Evolutionary conservation across 2,113 vertebrate species (phyloP).

Genomic region (Eulemur rufifrons): DNA sequence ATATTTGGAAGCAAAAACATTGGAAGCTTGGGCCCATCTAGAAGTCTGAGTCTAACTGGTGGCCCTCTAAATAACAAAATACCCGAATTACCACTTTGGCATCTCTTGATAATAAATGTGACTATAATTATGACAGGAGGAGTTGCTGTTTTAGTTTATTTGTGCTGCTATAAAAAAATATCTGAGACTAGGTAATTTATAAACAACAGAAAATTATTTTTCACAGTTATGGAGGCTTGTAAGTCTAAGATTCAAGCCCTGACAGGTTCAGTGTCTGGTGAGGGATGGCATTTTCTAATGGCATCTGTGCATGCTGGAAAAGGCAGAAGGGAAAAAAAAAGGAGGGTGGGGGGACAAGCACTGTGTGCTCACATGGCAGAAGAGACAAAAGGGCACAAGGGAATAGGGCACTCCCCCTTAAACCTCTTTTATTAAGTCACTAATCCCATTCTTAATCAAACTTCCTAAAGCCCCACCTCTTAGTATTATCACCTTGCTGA

Average conservation of each 20-base stretch:
- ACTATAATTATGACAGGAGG: background rate
- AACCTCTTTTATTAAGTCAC: background rate
- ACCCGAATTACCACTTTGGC: background rate
- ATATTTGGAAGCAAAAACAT: background rate
- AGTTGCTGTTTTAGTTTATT: background rate
- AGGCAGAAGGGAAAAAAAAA: background rate
- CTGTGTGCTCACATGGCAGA: background rate
- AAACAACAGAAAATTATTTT: background rate
- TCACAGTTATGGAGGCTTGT: background rate
- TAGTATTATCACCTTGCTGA: background rate
- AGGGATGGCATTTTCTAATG: background rate
- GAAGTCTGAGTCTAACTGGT: background rate
- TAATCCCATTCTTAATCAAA: background rate
- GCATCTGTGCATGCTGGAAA: background rate
- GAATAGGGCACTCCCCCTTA: background rate
- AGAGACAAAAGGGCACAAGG: background rate
- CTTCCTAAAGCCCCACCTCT: background rate
- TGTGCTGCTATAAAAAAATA: background rate
- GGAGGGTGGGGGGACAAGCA: no score
- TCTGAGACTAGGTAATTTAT: background rate
- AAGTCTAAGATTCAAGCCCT: background rate
- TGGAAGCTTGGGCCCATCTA: background rate
- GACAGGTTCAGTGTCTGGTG: background rate
- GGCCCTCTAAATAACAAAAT: background rate
- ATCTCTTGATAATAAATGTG: background rate